These are phyloP conservation scores for Petrolisthes cinctipes DNA, from an alignment of 2,888 invertebrate genomes.

Conservation along the genomic window DNA sequence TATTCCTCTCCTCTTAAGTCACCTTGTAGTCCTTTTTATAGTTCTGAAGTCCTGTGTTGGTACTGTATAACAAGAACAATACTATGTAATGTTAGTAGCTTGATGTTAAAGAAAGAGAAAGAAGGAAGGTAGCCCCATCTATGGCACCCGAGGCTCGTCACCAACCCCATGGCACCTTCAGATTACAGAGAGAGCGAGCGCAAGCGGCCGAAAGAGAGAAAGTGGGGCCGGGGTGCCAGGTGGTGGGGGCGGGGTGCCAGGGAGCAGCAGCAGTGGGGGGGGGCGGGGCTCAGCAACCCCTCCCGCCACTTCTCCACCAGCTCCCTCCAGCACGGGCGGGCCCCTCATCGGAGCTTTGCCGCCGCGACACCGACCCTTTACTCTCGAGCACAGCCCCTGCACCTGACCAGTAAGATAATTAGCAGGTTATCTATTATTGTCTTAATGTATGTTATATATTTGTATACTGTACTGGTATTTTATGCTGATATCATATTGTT, in stretches of 20 bases:
- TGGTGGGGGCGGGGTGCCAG: conserved; percentile 38
- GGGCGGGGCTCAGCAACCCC: conserved; percentile 48
- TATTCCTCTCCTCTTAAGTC: no score
- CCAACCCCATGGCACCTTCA: conserved; percentile 69
- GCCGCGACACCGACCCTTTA: conserved; percentile 62
- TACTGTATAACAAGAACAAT: conserved; percentile 4
- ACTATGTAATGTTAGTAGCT: conserved; percentile 6
- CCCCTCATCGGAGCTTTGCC: conserved; percentile 65
- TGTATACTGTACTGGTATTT: no score
- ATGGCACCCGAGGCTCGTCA: conserved; percentile 15
- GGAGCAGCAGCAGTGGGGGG: conserved; percentile 45
- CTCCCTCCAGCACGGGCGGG: conserved; percentile 61
- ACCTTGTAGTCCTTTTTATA: no score
- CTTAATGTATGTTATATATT: no score
- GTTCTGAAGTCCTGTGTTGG: conserved; percentile 18
- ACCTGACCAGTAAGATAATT: conserved; percentile 58
- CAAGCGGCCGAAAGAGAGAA: conserved; percentile 85
- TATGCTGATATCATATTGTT: no score
- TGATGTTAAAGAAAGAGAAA: conserved; percentile 36
- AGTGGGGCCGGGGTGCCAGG: conserved; percentile 68
- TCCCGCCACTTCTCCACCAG: conserved; percentile 57
- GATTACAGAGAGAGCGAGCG: conserved; percentile 96
- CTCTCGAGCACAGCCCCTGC: conserved; percentile 62
- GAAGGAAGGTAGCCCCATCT: conserved; percentile 25
- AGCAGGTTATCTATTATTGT: no score